Conservation (phyloP, 2,888 invertebrate genomes). For the Chirona hameri region DNA sequence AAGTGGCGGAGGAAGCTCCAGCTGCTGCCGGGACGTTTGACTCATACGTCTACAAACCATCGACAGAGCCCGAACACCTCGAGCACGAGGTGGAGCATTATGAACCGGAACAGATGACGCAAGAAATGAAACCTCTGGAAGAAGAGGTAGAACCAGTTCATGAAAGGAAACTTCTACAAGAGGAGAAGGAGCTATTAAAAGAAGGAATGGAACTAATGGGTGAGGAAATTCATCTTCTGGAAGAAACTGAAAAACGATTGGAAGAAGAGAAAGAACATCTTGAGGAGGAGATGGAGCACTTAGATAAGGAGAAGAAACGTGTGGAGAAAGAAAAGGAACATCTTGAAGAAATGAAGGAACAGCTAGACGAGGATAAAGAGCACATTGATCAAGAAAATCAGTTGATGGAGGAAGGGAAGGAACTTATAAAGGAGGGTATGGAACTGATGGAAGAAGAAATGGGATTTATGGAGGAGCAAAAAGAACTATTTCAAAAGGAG, state of each 20-base stretch:
- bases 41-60: background rate
- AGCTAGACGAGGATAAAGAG: no score
- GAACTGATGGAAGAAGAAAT: slow-evolving; percentile 8
- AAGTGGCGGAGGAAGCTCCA: background rate
- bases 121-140: no score
- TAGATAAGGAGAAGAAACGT: no score
- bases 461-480: slow-evolving; percentile 34
- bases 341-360: no score
- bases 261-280: background rate
- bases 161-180: no score
- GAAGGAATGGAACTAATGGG: no score
- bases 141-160: no score
- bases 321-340: no score
- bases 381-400: no score
- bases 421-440: background rate
- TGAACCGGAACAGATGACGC: background rate
- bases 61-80: background rate
- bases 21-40: background rate
- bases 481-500: slow-evolving; percentile 33
- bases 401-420: no score
- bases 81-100: background rate
- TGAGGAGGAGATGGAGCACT: no score
- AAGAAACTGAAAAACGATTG: background rate
- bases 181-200: no score
- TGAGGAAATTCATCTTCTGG: background rate